Base-by-base conservation (phyloP, 1,140 invertebrate genomes). In the Solen grandis region DNA sequence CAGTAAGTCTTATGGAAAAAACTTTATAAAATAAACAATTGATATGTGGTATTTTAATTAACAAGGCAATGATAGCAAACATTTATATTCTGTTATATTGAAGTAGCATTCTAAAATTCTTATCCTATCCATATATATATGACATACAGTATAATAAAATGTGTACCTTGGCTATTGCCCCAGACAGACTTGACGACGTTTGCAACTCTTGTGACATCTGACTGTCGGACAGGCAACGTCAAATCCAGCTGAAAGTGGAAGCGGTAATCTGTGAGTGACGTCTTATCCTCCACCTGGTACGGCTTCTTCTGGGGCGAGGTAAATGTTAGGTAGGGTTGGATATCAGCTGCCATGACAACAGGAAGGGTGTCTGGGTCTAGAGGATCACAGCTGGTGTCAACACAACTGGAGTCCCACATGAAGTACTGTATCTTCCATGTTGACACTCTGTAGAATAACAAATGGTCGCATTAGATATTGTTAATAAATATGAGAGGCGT, bases 281-380 rank as follows among this genome's bases (percentile, higher is more conserved):
- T 33, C 3, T 8, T 19, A 41, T 68, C 63, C 19, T 33, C 68
- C 16, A 77, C 63, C 4, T 41, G 16, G n/a, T 68, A 77, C 25
- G 10, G 14, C 2, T 41, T 68, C 14, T 57, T 41, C 27, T 54
- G 19, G n/a, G 75, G 63, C 19, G 75, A 68, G 16, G 35, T 66
- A 36, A 77, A 66, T 27, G 41, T 38, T 19, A 77, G 57, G 31
- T 68, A 33, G 0, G 5, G 22, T 10, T 59, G 38, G 16, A 77
- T 59, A 8, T 77, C 63, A 29, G 41, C 19, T 31, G 75, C 35
- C 22, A 25, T 57, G 16, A 77, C 41, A 8, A 46, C 25, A 8
- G 75, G 75, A 22, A 77, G 75, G 50, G 75, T 57, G 29, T 77
- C 75, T 1, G 75, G 75, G 36, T 77, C 75, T 2, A 77, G 19